phyloP scores from a whole-genome alignment of 30 jellyfish, hydroid and myxozoan species.

The Hydractinia symbiolongicarpus region DNA sequence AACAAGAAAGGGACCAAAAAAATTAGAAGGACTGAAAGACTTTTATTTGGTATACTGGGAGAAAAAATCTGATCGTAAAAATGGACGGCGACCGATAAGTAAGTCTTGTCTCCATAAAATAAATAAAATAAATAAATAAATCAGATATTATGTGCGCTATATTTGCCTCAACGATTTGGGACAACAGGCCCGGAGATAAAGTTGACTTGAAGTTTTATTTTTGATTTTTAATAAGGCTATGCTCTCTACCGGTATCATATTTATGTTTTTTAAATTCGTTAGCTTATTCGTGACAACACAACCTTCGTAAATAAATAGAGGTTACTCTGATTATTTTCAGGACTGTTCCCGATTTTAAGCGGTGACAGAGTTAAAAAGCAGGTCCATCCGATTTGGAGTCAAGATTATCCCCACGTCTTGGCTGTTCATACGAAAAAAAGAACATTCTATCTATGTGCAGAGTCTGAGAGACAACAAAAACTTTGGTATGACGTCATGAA shows the following conservation, averaged over 20 bases:
- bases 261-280: not conserved
- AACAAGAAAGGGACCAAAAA: not conserved
- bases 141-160: too few relatives aligned
- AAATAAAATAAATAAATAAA: too few relatives aligned
- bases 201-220: too few relatives aligned
- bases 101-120: too few relatives aligned
- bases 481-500: not conserved
- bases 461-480: not conserved
- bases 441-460: conserved; percentile 7
- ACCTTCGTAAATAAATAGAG: not conserved
- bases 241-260: not conserved
- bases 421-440: not conserved
- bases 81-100: not conserved
- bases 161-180: too few relatives aligned
- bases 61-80: not conserved
- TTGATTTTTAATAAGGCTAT: too few relatives aligned
- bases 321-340: not conserved
- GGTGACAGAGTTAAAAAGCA: too few relatives aligned
- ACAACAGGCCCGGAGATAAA: too few relatives aligned
- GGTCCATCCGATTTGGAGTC: conserved; percentile 9
- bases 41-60: not conserved
- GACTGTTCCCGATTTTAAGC: too few relatives aligned
- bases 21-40: conserved; percentile 1
- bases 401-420: not conserved
- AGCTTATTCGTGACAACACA: not conserved